Evolutionary conservation across 2,113 vertebrate species (phyloP), one percentile per base, ranked within the genome.

Genomic region (Nibea coibor): DNA sequence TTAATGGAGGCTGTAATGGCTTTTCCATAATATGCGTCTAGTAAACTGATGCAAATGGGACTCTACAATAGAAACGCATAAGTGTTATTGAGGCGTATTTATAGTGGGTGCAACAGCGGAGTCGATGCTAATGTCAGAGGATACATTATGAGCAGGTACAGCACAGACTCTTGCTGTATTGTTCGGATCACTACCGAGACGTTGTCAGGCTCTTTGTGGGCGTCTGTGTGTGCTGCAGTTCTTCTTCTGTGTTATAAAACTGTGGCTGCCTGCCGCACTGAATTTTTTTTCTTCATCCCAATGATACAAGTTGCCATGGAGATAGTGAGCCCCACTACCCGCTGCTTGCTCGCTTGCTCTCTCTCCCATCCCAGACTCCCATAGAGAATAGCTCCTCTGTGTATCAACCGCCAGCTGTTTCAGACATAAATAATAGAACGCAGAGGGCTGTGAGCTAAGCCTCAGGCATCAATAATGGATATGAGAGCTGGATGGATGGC

Each of bases 361-460:
- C 79, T 71, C 79, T 71, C 74, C 58, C 53, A 74, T 83, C 72
- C 35, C 82, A 87, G 83, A 68, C 81, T 89, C 85, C 92, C 86
- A 72, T 84, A 66, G 88, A 90, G 92, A 87, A 82, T 78, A 83
- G 70, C 84, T 92, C 92, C 91, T 90, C 87, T 87, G 91, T 93
- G 93, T 78, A 89, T 93, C 66, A 91, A 85, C 86, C 75, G 68
- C 91, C 90, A 92, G 91, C 90, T 93, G 91, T 92, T 92, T 92
- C 86, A 89, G 94, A 91, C 94, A 94, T 95, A 92, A 96, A 95
- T 96, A 96, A 95, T 95, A 91, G 93, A 95, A 92, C 77, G 91
- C 42, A 87, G 91, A 94, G 88, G 80, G 80, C 75, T 89, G 82
- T 86, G 92, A 95, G 94, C 88, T 91, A 76, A 91, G 91, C 93